Evolutionary conservation across 2,888 invertebrate genomes (phyloP).

Genomic region (Lycaena phlaeas): DNA sequence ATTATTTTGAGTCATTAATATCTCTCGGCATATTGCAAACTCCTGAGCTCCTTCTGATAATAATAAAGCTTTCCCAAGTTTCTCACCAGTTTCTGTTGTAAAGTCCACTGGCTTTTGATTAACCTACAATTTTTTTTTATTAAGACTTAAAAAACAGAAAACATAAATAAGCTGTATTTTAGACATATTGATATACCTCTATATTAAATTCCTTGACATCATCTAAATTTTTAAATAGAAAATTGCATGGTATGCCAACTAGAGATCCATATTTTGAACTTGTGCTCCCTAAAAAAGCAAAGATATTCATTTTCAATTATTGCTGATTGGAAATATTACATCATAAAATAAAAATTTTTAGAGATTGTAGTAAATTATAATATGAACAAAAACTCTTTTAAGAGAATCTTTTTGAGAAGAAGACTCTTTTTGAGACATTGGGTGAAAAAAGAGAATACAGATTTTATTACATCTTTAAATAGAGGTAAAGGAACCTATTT

Average conservation of each 20-base stretch:
- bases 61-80: conserved; percentile 77
- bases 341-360: too few species aligned
- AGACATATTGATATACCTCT: conserved; percentile 38
- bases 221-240: conserved; percentile 67
- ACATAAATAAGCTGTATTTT: background rate
- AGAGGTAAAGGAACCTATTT: too few species aligned
- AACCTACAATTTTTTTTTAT: conserved; percentile 51
- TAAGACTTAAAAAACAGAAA: conserved; percentile 9
- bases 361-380: too few species aligned
- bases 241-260: conserved; percentile 84
- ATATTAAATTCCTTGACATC: conserved; percentile 75
- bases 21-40: conserved; percentile 85
- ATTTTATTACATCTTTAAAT: too few species aligned
- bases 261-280: conserved; percentile 74
- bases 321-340: background rate
- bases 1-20: conserved; percentile 75
- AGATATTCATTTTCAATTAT: background rate
- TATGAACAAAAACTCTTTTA: too few species aligned
- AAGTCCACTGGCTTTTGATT: conserved; percentile 76
- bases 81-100: conserved; percentile 74
- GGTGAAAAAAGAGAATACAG: too few species aligned
- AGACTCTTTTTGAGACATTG: too few species aligned
- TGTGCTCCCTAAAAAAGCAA: conserved; percentile 50
- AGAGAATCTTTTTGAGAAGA: too few species aligned
- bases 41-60: conserved; percentile 85